Evolutionary conservation across 2,797 vertebrate genomes (phyloP), one percentile per base, ranked within the genome.

Genomic region (Acanthurus lineatus): DNA sequence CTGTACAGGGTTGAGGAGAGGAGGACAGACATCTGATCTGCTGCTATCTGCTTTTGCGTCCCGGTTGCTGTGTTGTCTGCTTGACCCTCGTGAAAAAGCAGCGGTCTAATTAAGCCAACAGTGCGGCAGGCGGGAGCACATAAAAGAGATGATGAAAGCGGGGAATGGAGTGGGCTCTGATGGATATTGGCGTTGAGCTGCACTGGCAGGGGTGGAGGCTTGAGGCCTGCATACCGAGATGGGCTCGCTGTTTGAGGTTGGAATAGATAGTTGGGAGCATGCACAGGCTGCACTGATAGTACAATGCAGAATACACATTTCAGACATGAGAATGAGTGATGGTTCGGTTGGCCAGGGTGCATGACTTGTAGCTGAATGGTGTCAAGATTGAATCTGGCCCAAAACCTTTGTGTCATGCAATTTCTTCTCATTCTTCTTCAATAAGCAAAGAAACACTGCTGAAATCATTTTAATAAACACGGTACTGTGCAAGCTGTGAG

Each of bases 61-160:
- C 79, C 9, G 78, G 77, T 77, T 62, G 73, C 84, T 79, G 88
- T 76, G 89, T 84, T 90, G 91, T 91, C 90, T 86, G 89, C 86
- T 85, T 90, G 91, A 89, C 88, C 85, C 87, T 81, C 7, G 86
- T 86, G 86, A 87, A 52, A 88, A 90, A 89, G 88, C 83, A 75
- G 83, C 75, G 82, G 87, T 90, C 92, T 94, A 94, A 95, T 95
- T 94, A 95, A 93, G 81, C 89, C 90, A 91, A 91, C 90, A 87
- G 93, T 82, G 85, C 80, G 86, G 89, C 92, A 79, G 90, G 87
- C 77, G 77, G 83, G 73, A 88, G 86, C 93, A 95, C 92, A 95
- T 95, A 91, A 94, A 95, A 95, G 94, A 88, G 92, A 93, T 92
- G 93, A 94, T 94, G 89, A 94, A 94, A 95, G 88, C 66, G 38